Evolutionary conservation across 2,113 vertebrate species (phyloP).

Genomic region (Otolemur garnettii): DNA sequence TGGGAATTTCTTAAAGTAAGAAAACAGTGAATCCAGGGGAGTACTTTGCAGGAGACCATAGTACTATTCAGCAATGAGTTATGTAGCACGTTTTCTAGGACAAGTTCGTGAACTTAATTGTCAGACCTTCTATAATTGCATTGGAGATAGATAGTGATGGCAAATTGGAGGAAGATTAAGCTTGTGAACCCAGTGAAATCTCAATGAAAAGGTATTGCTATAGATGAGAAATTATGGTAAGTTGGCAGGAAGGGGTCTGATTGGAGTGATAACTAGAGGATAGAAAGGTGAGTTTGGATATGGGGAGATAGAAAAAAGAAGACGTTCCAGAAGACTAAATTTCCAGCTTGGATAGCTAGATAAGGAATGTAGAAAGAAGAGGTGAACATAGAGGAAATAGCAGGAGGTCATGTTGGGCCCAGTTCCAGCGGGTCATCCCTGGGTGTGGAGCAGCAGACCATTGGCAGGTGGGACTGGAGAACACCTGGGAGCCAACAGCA

Average conservation of each 20-base stretch:
- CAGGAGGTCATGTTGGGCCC: no score
- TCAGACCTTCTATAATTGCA: not conserved
- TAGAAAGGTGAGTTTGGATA: not conserved
- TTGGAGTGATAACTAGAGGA: not conserved
- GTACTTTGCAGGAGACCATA: no score
- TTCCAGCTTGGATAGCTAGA: not conserved
- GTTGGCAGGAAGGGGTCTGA: not conserved
- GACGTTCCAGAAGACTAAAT: rapidly evolving
- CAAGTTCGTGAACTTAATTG: no score
- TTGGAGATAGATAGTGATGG: not conserved
- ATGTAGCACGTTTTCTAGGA: no score
- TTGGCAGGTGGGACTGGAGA: not conserved
- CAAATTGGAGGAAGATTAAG: not conserved
- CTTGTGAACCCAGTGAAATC: not conserved
- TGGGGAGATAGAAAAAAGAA: not conserved
- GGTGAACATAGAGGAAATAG: not conserved
- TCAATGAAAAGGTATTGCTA: not conserved
- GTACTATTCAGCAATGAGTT: no score
- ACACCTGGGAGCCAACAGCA: not conserved
- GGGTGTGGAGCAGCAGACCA: not conserved
- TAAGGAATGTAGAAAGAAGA: not conserved
- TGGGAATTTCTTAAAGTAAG: not conserved
- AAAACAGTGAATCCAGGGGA: not conserved
- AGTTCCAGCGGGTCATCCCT: not conserved
- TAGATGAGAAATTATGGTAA: not conserved